Evolutionary conservation across 2,797 vertebrate genomes (phyloP).

Genomic region (Triplophysa yarkandensis): DNA sequence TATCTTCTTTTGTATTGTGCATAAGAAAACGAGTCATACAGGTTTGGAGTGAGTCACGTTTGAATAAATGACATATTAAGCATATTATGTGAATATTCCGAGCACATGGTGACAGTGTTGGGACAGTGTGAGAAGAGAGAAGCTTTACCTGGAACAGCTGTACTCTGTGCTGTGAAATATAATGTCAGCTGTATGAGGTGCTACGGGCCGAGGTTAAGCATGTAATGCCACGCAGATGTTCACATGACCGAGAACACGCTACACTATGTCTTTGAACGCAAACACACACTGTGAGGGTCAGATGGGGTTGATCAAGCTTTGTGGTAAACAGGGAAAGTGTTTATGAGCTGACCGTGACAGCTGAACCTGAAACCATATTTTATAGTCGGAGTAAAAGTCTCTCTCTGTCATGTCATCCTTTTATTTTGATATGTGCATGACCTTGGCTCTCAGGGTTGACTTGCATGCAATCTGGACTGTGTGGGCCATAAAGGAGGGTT

Average conservation of each 20-base stretch:
- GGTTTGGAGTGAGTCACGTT: too few species aligned
- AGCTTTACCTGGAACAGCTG: constrained; percentile 1
- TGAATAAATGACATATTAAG: too few species aligned
- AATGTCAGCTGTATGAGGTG: constrained; percentile 17
- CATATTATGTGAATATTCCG: not conserved
- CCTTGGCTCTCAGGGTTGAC: constrained; percentile 35
- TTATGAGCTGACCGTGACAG: constrained; percentile 38
- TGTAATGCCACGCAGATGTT: constrained; percentile 44
- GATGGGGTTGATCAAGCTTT: constrained; percentile 14
- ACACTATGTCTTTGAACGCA: constrained; percentile 16
- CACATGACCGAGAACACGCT: constrained; percentile 27
- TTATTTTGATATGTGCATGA: constrained; percentile 27
- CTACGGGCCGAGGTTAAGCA: constrained; percentile 41
- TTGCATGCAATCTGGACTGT: constrained; percentile 14
- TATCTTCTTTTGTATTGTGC: too few species aligned
- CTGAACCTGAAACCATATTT: constrained; percentile 39
- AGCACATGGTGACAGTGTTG: not conserved
- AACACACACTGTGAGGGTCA: constrained; percentile 23
- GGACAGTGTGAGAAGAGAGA: not conserved
- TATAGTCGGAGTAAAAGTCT: constrained; percentile 9
- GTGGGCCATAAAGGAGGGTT: constrained; percentile 18
- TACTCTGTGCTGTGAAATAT: constrained; percentile 14
- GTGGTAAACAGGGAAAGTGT: constrained; percentile 39
- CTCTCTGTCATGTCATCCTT: not conserved
- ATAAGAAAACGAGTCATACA: too few species aligned